These are phyloP conservation scores for Crenuchus spilurus DNA, from an alignment of 2,797 vertebrate genomes.

Conservation along the genomic window DNA sequence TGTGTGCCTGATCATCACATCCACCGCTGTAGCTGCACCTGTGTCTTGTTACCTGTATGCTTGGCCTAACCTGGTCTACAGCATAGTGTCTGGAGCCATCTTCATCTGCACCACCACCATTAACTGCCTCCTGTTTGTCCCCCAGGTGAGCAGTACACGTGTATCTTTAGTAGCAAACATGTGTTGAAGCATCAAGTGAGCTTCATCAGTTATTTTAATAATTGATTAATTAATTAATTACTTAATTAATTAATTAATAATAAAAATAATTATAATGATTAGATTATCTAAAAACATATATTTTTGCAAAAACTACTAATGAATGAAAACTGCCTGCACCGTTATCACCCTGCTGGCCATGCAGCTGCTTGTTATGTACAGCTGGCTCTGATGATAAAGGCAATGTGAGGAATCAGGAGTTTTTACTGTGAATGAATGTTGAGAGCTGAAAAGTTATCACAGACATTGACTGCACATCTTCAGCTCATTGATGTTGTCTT, in stretches of 20 bases:
- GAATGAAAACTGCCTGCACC: no score
- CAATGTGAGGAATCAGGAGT: no score
- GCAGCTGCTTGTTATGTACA: no score
- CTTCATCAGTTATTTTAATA: no score
- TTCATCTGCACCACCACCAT: conserved; percentile 89
- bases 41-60: conserved; percentile 82
- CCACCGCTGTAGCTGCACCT: conserved; percentile 78
- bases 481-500: neutral
- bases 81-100: conserved; percentile 89
- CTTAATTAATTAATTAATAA: no score
- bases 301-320: no score
- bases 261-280: no score
- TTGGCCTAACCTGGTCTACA: conserved; percentile 92
- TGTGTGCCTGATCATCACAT: conserved; percentile 83
- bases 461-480: neutral
- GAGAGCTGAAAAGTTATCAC: neutral
- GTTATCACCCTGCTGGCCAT: no score
- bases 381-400: no score
- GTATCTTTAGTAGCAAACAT: neutral
- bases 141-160: conserved; percentile 80
- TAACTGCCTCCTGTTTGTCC: conserved; percentile 94
- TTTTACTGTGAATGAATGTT: no score
- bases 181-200: neutral
- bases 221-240: no score
- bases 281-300: no score